Evolutionary conservation across 2,888 invertebrate genomes (phyloP).

Genomic region (Mystacides longicornis): DNA sequence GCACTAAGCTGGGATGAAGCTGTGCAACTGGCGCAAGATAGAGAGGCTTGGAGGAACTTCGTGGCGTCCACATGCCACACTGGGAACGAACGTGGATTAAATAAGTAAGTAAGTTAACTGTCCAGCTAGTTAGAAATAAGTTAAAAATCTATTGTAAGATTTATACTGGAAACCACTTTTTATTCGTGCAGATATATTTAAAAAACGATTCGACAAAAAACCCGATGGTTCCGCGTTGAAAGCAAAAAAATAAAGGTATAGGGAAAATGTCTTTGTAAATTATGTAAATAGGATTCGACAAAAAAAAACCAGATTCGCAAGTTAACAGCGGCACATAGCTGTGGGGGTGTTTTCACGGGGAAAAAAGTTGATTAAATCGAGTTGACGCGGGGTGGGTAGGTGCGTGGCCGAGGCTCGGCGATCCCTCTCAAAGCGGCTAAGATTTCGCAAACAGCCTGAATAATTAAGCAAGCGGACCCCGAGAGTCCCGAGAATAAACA

Average conservation of each 20-base stretch:
- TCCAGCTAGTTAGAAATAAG: no score
- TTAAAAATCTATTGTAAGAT: no score
- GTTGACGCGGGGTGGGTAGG: slow-evolving; percentile 5
- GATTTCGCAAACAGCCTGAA: slow-evolving; percentile 24
- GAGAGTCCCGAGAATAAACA: background rate
- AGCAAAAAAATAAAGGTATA: background rate
- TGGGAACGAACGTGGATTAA: no score
- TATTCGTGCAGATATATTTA: no score
- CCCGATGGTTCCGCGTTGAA: no score
- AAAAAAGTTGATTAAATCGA: slow-evolving; percentile 22
- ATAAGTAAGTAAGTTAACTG: no score
- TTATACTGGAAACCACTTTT: no score
- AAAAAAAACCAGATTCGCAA: slow-evolving; percentile 13
- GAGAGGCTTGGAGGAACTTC: no score
- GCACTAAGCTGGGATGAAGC: no score
- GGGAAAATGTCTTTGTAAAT: slow-evolving; percentile 12
- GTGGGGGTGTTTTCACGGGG: slow-evolving; percentile 6
- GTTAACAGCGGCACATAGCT: slow-evolving; percentile 8
- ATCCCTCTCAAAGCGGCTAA: slow-evolving; percentile 3
- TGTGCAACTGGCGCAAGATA: no score
- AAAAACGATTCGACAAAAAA: no score
- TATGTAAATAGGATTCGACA: slow-evolving; percentile 19
- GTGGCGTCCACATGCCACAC: no score
- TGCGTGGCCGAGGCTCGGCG: background rate
- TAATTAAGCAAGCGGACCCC: slow-evolving; percentile 18